A percentile compares a stretch with the other conserved stretches of the same genome.
Evolutionary conservation across 2,797 vertebrate genomes (phyloP).

Genomic region (Triplophysa yarkandensis): DNA sequence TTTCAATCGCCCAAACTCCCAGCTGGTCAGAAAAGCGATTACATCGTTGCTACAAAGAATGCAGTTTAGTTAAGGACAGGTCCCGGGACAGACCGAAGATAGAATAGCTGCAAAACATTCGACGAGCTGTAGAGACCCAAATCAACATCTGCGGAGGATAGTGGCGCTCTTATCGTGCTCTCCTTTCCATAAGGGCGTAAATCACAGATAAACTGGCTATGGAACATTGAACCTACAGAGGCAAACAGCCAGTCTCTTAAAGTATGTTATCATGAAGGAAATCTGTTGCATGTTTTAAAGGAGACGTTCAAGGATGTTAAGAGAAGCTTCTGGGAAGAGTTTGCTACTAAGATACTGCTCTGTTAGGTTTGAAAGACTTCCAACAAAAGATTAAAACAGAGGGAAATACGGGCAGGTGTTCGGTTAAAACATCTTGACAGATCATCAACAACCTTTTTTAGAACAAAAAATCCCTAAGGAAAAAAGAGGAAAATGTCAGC

Average conservation of each 20-base stretch:
- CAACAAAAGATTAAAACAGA: conserved; percentile 6
- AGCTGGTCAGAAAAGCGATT: conserved; percentile 47
- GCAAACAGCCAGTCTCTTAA: conserved; percentile 20
- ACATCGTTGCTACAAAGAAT: conserved; percentile 40
- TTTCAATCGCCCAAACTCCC: conserved; percentile 39
- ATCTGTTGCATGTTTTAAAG: conserved; percentile 17
- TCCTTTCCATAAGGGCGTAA: conserved; percentile 37
- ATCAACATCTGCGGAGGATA: conserved; percentile 39
- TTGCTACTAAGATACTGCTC: conserved; percentile 27
- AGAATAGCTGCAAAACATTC: conserved; percentile 35
- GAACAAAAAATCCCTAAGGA: conserved; percentile 25
- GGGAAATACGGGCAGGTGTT: conserved; percentile 46
- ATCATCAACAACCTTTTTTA: conserved; percentile 42
- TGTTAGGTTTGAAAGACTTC: conserved; percentile 11
- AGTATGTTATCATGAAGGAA: conserved; percentile 26
- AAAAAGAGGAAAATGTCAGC: conserved; percentile 40
- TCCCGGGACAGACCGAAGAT: conserved; percentile 20
- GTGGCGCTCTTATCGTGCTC: conserved; percentile 32
- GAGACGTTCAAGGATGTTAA: conserved; percentile 4
- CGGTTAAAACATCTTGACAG: conserved; percentile 34
- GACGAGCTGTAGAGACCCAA: conserved; percentile 4
- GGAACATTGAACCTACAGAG: conserved; percentile 29
- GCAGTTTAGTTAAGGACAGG: conserved; percentile 35
- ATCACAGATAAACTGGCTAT: conserved; percentile 17
- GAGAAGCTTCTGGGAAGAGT: conserved; percentile 21